Evolutionary conservation across 2,797 vertebrate species (phyloP), one percentile per base, ranked within the genome.

Genomic region (Coilia nasus): DNA sequence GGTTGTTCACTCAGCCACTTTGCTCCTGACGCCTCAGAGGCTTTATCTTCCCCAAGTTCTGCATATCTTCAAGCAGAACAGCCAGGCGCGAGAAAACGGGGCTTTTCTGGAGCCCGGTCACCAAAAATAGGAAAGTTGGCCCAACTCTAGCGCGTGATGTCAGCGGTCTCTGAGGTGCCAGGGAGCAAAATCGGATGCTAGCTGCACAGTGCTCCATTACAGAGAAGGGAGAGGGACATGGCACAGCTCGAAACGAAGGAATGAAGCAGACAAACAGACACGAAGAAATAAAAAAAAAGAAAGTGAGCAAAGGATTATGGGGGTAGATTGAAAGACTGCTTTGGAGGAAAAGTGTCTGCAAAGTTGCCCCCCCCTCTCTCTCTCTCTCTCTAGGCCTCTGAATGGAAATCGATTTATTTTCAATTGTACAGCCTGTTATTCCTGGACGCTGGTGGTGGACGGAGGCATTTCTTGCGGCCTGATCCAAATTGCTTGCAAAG

Each of bases 111-210:
- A 90, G 83, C 64, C 0, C 17, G 88, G 87, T 92, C 90, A 91
- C 90, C 87, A 92, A 91, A 92, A 93, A 93, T 93, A 93, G 93
- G 92, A 93, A 93, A 93, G 92, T 92, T 94, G 93, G 91, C 90
- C 90, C 89, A 87, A 87, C 81, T 35, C 84, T 81, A 90, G 88
- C 84, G 85, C 89, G 89, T 93, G 91, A 94, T 92, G 91, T 93
- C 92, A 94, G 75, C 89, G 89, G 91, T 86, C 83, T 88, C 83
- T n/a, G 31, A 83, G 85, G 83, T 90, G 91, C 90, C 90, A 87
- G 81, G 88, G 81, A 88, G 83, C 84, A 54, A 62, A 86, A 85
- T 85, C 83, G 85, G 81, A 84, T 62, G 82, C 67, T 84, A 2
- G 31, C 41, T 44, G 71, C 19, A 44, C 17, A 17, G 80, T 50